These are phyloP conservation scores for Cydia splendana DNA, from an alignment of 1,140 invertebrate species.

Conservation along the genomic window DNA sequence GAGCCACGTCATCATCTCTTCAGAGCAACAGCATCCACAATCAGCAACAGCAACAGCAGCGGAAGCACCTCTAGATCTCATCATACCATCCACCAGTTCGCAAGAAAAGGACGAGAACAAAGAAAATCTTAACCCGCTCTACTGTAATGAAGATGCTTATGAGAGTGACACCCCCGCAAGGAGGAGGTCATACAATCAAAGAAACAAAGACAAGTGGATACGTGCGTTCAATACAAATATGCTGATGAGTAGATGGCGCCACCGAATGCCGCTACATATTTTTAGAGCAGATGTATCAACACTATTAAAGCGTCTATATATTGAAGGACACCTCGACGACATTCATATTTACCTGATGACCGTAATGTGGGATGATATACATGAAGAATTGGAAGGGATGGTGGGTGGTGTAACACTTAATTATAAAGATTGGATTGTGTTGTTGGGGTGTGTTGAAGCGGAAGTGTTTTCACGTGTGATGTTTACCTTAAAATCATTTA, in stretches of 20 bases:
- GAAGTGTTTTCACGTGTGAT: too few species aligned
- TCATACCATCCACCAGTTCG: not conserved
- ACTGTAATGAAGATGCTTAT: not conserved
- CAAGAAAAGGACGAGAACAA: not conserved
- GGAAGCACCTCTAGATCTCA: not conserved
- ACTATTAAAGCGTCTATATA: not conserved
- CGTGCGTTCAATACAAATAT: not conserved
- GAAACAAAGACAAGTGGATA: not conserved
- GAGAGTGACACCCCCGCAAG: not conserved
- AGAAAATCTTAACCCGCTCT: not conserved
- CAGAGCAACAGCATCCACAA: not conserved
- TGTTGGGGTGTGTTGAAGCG: too few species aligned
- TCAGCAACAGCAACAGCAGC: not conserved
- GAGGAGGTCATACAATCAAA: not conserved
- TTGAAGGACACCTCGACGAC: not conserved
- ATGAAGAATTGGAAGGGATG: not conserved
- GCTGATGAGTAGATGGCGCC: not conserved
- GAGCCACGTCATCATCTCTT: too few species aligned
- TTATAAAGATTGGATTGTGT: not conserved
- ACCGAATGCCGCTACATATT: not conserved
- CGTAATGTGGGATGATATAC: not conserved
- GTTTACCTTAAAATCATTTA: too few species aligned
- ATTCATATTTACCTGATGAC: not conserved
- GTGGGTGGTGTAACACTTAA: not conserved
- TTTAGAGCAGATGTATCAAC: not conserved